Evolutionary conservation across 1,140 invertebrate genomes (phyloP).

Genomic region (Zaprionus davidi): DNA sequence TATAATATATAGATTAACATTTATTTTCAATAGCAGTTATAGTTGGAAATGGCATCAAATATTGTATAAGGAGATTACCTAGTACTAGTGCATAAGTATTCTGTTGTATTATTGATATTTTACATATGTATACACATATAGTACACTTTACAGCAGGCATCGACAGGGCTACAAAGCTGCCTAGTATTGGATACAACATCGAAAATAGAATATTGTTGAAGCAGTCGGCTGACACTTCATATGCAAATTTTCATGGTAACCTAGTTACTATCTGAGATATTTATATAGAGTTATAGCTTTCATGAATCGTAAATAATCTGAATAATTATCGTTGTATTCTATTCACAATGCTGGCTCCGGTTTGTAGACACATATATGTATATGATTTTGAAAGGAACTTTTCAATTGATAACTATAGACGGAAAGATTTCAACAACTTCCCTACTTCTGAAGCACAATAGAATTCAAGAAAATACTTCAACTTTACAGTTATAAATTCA

Average conservation of each 20-base stretch:
- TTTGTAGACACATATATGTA: constrained; percentile 37
- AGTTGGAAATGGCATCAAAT: constrained; percentile 14
- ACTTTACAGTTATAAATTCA: background rate
- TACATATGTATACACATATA: constrained; percentile 26
- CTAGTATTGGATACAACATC: constrained; percentile 16
- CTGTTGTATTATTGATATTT: constrained; percentile 16
- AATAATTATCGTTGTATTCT: constrained; percentile 59
- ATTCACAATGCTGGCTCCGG: constrained; percentile 43
- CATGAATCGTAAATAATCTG: constrained; percentile 15
- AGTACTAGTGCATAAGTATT: constrained; percentile 30
- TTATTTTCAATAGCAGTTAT: constrained; percentile 23
- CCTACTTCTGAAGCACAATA: constrained; percentile 8
- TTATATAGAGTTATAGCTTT: constrained; percentile 26
- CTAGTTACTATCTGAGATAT: constrained; percentile 21
- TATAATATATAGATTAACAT: constrained; percentile 1
- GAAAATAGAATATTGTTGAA: constrained; percentile 34
- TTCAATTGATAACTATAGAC: constrained; percentile 49
- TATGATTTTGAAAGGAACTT: constrained; percentile 54
- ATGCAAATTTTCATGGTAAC: constrained; percentile 12
- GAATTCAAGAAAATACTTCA: background rate
- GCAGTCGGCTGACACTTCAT: constrained; percentile 15
- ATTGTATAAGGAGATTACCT: background rate
- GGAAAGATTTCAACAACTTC: constrained; percentile 4
- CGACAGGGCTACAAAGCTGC: constrained; percentile 4
- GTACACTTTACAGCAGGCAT: constrained; percentile 25